Conservation (phyloP, 2,888 invertebrate species). For the Volucella zonaria region DNA sequence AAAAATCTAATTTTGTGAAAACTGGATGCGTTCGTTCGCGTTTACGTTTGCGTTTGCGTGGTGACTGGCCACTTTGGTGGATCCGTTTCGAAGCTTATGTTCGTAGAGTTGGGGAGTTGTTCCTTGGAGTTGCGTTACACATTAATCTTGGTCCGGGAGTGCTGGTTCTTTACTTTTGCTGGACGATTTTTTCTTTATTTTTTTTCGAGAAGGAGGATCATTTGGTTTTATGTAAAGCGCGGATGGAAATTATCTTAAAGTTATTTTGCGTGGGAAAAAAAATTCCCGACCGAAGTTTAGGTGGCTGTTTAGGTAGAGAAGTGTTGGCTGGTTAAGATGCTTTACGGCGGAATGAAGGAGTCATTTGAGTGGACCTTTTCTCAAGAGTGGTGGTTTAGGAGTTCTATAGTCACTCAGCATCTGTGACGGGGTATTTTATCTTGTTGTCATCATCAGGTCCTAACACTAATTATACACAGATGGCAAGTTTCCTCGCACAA, state of each 20-base stretch:
- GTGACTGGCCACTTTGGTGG: not conserved
- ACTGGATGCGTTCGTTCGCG: constrained; percentile 48
- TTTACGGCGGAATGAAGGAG: not conserved
- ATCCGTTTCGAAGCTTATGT: constrained; percentile 2
- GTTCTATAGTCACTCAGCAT: no score
- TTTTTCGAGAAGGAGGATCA: constrained; percentile 39
- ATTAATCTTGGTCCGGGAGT: constrained; percentile 59
- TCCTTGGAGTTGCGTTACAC: constrained; percentile 48
- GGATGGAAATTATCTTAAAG: constrained; percentile 64
- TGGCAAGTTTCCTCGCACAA: no score
- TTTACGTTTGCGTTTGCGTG: constrained; percentile 9
- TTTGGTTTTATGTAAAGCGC: constrained; percentile 71
- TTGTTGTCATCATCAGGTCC: no score
- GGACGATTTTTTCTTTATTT: constrained; percentile 38
- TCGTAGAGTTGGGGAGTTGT: constrained; percentile 23
- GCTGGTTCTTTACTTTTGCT: constrained; percentile 44
- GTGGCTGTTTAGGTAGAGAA: no score
- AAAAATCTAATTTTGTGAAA: constrained; percentile 82
- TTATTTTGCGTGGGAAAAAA: constrained; percentile 63
- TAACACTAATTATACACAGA: no score
- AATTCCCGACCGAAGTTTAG: no score
- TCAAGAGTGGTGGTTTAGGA: no score
- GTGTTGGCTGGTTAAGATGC: not conserved
- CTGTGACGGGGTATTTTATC: no score
- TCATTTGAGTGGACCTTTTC: no score